Conservation (phyloP, 2,113 vertebrate species). For the Suncus etruscus region DNA sequence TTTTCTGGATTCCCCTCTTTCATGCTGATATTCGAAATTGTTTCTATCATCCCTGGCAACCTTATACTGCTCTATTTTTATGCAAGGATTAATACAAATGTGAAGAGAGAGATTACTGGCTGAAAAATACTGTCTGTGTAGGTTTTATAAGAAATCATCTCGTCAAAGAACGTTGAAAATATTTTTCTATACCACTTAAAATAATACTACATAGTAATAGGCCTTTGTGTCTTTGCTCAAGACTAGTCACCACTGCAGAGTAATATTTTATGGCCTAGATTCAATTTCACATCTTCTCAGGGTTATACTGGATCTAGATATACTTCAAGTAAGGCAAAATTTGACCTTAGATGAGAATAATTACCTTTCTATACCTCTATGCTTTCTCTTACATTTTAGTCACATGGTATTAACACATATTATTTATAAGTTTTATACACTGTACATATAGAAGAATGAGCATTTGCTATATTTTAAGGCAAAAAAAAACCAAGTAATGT, state of each 20-base stretch:
- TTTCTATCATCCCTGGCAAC: neutral
- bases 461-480: neutral
- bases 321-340: neutral
- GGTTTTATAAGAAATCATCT: neutral
- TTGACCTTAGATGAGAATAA: neutral
- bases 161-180: neutral
- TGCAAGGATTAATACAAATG: neutral
- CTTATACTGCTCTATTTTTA: neutral
- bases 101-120: neutral
- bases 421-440: neutral
- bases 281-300: neutral
- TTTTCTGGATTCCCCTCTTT: fast-evolving
- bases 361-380: neutral
- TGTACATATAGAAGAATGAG: neutral
- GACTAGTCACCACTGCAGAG: neutral
- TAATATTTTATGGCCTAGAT: neutral
- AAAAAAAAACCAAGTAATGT: neutral
- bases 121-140: neutral
- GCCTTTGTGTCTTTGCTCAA: neutral
- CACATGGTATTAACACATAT: neutral
- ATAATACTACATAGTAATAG: neutral
- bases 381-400: neutral
- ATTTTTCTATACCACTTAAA: neutral
- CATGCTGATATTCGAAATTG: neutral
- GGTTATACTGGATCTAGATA: neutral